Evolutionary conservation across 2,888 invertebrate species (phyloP), one percentile per base, ranked within the genome.

Genomic region (Ochropleura plecta): DNA sequence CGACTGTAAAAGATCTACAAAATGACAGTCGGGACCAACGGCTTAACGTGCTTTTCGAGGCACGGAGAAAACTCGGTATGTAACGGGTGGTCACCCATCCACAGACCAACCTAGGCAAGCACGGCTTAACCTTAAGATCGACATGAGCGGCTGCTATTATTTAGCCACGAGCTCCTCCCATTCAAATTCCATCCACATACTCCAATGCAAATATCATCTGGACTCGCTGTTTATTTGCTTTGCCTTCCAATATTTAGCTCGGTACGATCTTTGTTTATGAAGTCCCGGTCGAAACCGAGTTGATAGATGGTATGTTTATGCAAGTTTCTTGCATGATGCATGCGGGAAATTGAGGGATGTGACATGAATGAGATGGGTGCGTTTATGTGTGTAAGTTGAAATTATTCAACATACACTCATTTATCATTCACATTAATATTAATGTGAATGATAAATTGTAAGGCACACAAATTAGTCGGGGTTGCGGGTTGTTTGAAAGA

Each of bases 261-360:
- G 30, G 18, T 14, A 42, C 14, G 16, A 20, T 67, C 62, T 77
- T 66, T 65, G 51, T 59, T 77, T 65, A 80, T 51, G 49, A 57
- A 63, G n/a, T 55, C n/a, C 12, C n/a, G 42, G 57, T n/a, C 60
- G 46, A 60, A 44, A 69, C 40, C 53, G 59, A 64, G 14, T 30
- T 72, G 71, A 82, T 72, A 46, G 2, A 82, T 78, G 79, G 18
- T 42, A 20, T 69, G 57, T 82, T 81, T 81, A 79, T 70, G 67
- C 57, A 55, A 63, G 49, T n/a, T 53, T 64, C 40, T 75, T 55
- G 60, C 53, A 49, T 76, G 44, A 59, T 82, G 63, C 48, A 63
- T 53, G 67, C 40, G 67, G 12, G 42, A 69, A 65, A 69, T 66
- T 70, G 44, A 46, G 57, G 70, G 16, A 51, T 65, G 59, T 57